Base-by-base conservation (phyloP, 2,113 vertebrate species). In the Hoplias malabaricus region DNA sequence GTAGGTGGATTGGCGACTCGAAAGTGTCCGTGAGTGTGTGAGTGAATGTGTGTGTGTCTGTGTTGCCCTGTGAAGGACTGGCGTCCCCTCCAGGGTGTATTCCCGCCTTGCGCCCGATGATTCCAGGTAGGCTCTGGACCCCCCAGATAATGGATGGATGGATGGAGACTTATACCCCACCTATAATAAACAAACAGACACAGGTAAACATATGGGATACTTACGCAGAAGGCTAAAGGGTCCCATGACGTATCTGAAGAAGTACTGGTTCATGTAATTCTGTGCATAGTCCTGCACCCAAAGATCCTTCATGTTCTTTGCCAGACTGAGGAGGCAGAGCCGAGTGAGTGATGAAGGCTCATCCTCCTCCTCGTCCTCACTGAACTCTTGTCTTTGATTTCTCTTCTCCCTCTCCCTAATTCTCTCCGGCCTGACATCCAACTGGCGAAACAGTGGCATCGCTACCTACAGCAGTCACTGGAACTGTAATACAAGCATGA, bases 201-300 rank as follows among this genome's bases (percentile, higher is more conserved):
- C 42, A 40, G 27, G 34, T 53, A 75, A 2, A 8, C 25, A 48
- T 10, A 29, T 5, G 11, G 7, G 59, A 25, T 10, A 79, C 94
- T 93, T 87, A 95, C 94, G 88, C 70, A 96, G 89, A 7, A 89
- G 75, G 5, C 87, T 93, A 85, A 96, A 96, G 67, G 95, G 95
- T 0, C 95, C 95, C 89, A 95, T 88, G 74, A 96, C 38, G 83
- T 93, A 87, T 82, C 92, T 90, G 84, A 95, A 96, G 2, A 78
- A 78, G 53, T 93, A 94, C 23, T 91, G 89, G 0, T 94, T 92
- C 88, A 95, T 86, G 89, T 94, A 93, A 5, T 93, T 93, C 9
- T 94, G 87, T 0, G 87, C 81, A 29, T 95, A 95, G 82, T 95
- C 94, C 81, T 89, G 93, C 73, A 69, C 88, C 95, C 95, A 96